These are phyloP conservation scores for Acipenser transmontanus DNA, from an alignment of 2,797 vertebrate species.

Conservation along the genomic window DNA sequence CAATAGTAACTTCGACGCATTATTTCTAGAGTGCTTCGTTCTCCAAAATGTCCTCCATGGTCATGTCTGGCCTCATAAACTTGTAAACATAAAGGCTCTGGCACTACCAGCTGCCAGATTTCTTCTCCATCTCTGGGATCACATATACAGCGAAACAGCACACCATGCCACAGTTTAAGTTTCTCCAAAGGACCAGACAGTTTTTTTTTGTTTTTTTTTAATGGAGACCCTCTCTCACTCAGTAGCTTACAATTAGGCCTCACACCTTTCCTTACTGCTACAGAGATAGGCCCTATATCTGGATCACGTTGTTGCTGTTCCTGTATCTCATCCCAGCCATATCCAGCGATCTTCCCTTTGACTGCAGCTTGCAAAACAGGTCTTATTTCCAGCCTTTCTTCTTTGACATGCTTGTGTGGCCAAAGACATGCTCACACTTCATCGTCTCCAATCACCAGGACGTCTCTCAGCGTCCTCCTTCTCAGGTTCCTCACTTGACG, in stretches of 20 bases:
- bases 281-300: not conserved
- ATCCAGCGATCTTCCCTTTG: not conserved
- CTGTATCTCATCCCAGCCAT: constrained; percentile 13
- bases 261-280: not conserved
- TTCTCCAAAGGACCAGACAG: constrained; percentile 9
- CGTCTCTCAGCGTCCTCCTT: not conserved
- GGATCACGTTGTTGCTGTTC: constrained; percentile 10
- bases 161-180: not conserved
- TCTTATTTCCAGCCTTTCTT: too few relatives aligned
- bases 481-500: too few relatives aligned
- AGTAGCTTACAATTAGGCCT: not conserved
- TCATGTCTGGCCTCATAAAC: constrained; percentile 16
- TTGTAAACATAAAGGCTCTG: not conserved
- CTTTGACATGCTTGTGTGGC: not conserved
- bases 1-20: constrained; percentile 23
- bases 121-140: constrained; percentile 17
- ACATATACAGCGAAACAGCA: constrained; percentile 10
- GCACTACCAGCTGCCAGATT: constrained; percentile 11
- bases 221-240: not conserved
- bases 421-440: constrained; percentile 9
- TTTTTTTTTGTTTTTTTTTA: not conserved
- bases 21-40: constrained; percentile 6
- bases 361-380: not conserved
- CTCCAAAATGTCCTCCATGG: constrained; percentile 18
- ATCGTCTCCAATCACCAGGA: constrained; percentile 2